Evolutionary conservation across 1,140 invertebrate genomes (phyloP).

Genomic region (Heliothis subflexa): DNA sequence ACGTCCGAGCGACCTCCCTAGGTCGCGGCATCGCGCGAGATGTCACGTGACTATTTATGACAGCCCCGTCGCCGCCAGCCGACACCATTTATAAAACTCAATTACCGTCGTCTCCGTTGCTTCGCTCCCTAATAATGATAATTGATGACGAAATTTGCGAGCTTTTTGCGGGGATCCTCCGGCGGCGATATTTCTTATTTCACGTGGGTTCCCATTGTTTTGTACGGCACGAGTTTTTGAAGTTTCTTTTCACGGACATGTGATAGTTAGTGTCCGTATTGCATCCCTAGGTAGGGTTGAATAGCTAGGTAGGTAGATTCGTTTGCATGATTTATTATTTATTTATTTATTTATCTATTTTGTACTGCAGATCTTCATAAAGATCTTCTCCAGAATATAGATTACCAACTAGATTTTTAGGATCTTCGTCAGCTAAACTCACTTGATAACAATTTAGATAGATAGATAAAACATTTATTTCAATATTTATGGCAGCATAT

Average conservation of each 20-base stretch:
- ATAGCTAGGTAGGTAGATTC: too few species aligned
- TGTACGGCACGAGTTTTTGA: slow-evolving; percentile 44
- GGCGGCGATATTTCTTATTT: slow-evolving; percentile 77
- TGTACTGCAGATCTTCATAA: neutral
- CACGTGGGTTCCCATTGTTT: slow-evolving; percentile 64
- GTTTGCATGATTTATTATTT: too few species aligned
- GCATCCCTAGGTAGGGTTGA: too few species aligned
- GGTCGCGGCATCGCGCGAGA: slow-evolving; percentile 46
- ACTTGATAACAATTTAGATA: too few species aligned
- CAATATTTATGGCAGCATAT: too few species aligned
- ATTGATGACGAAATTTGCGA: slow-evolving; percentile 85
- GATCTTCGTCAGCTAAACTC: too few species aligned
- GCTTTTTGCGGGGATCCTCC: slow-evolving; percentile 82
- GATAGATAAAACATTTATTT: too few species aligned
- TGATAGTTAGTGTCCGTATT: too few species aligned
- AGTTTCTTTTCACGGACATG: too few species aligned
- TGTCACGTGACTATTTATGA: slow-evolving; percentile 68
- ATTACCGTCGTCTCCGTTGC: slow-evolving; percentile 71
- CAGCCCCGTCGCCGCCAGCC: slow-evolving; percentile 59
- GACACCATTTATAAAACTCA: slow-evolving; percentile 83
- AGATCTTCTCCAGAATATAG: neutral
- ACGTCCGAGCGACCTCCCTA: neutral
- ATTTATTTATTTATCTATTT: too few species aligned
- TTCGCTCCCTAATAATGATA: slow-evolving; percentile 81
- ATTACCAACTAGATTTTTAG: too few species aligned